Conservation (phyloP, 1,140 invertebrate species). For the Battus philenor region DNA sequence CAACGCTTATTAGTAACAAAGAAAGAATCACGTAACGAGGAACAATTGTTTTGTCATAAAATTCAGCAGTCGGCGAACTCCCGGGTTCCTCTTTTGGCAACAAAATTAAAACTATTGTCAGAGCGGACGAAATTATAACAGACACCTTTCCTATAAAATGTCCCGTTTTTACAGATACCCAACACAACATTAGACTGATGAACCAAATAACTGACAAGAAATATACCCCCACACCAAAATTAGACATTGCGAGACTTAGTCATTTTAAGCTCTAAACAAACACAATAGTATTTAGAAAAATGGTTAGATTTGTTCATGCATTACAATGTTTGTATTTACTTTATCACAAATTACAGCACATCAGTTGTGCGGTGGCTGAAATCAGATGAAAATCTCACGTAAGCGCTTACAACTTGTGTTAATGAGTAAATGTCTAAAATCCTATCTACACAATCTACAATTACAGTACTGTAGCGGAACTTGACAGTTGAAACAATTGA, state of each 20-base stretch:
- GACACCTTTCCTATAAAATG: slow-evolving; percentile 58
- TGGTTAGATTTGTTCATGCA: slow-evolving; percentile 19
- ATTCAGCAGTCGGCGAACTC: slow-evolving; percentile 35
- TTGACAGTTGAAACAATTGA: too few relatives aligned
- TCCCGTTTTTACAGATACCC: slow-evolving; percentile 59
- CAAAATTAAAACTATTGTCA: slow-evolving; percentile 52
- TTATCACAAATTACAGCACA: slow-evolving; percentile 3
- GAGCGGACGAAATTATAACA: slow-evolving; percentile 36
- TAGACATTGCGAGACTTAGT: slow-evolving; percentile 34
- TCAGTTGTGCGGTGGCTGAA: too few relatives aligned
- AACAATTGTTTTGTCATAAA: slow-evolving; percentile 60
- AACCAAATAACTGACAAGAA: slow-evolving; percentile 58
- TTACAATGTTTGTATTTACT: not conserved
- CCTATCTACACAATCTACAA: too few relatives aligned
- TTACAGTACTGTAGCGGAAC: too few relatives aligned
- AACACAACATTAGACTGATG: slow-evolving; percentile 52
- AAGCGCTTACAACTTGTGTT: too few relatives aligned
- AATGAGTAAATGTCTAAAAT: too few relatives aligned
- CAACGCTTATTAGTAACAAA: slow-evolving; percentile 41
- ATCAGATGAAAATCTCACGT: too few relatives aligned
- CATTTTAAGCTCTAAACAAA: slow-evolving; percentile 14
- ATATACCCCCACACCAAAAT: slow-evolving; percentile 60
- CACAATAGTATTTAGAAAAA: not conserved
- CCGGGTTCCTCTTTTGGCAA: slow-evolving; percentile 44
- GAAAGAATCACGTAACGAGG: slow-evolving; percentile 46